Conservation (phyloP, 2,888 invertebrate genomes). For the Rhagonycha fulva region DNA sequence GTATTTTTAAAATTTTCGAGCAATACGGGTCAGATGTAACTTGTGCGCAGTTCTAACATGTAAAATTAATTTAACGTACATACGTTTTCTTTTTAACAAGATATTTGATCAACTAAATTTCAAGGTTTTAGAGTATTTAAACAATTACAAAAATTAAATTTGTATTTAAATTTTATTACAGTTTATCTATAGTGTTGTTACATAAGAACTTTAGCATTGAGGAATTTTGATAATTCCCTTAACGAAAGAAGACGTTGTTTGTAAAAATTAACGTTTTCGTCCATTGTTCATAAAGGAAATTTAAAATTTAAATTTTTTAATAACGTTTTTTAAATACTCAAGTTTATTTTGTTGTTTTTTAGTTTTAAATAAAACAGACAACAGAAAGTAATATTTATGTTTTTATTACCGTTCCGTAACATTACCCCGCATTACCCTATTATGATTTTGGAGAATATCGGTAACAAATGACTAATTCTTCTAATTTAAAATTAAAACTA, state of each 20-base stretch:
- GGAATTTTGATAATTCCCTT: not conserved
- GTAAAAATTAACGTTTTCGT: no score
- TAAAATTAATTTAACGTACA: not conserved
- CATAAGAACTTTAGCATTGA: not conserved
- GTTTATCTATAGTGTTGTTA: not conserved
- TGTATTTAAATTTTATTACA: not conserved
- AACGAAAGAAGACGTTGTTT: no score
- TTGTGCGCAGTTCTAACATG: not conserved
- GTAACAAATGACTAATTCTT: no score
- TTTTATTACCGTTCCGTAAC: no score
- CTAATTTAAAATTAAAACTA: no score
- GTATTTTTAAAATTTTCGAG: not conserved
- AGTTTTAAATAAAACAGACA: no score
- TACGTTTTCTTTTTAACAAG: not conserved
- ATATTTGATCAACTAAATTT: not conserved
- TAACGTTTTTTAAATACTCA: not conserved
- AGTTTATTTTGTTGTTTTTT: not conserved
- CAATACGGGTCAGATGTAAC: not conserved
- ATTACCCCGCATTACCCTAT: no score
- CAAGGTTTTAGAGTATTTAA: not conserved
- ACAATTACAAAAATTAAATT: not conserved
- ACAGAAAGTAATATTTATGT: no score
- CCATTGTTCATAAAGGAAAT: no score
- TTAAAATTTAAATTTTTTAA: not conserved
- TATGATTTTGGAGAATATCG: no score